These are phyloP conservation scores for Timema podura DNA, from an alignment of 2,888 invertebrate species.

Conservation along the genomic window DNA sequence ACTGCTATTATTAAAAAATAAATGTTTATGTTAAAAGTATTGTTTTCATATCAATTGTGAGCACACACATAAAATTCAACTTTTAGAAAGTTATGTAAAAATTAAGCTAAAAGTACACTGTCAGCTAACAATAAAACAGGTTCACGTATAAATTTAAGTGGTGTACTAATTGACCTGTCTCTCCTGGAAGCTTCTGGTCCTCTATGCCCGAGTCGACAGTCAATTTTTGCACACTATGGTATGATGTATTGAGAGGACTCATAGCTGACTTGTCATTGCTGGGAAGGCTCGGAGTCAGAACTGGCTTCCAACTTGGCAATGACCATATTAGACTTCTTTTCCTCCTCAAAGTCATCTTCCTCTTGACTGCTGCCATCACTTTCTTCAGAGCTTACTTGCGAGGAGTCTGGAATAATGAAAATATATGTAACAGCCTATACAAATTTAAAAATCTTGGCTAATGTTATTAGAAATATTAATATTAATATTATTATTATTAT, in stretches of 20 bases:
- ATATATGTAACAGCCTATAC: not conserved
- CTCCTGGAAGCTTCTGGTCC: too few species aligned
- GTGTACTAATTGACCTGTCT: slow-evolving; percentile 13
- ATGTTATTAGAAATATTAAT: not conserved
- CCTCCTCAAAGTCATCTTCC: slow-evolving; percentile 28
- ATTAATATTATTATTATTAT: slow-evolving; percentile 1
- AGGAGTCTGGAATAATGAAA: slow-evolving; percentile 25
- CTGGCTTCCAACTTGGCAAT: not conserved
- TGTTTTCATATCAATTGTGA: too few species aligned
- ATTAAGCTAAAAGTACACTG: too few species aligned
- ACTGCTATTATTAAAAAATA: too few species aligned
- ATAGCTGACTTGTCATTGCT: not conserved
- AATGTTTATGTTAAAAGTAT: too few species aligned
- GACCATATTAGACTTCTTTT: slow-evolving; percentile 22
- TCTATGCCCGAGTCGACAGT: too few species aligned
- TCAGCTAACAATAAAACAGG: too few species aligned
- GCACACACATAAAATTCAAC: too few species aligned
- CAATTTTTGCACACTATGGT: too few species aligned
- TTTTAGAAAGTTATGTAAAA: too few species aligned
- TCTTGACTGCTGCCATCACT: slow-evolving; percentile 37
- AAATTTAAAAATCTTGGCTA: not conserved
- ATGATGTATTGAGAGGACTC: too few species aligned
- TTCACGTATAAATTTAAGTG: not conserved
- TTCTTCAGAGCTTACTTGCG: slow-evolving; percentile 33
- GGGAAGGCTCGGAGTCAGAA: slow-evolving; percentile 9